phyloP scores from a whole-genome alignment of 2,888 invertebrate genomes.

The Labia minor region DNA sequence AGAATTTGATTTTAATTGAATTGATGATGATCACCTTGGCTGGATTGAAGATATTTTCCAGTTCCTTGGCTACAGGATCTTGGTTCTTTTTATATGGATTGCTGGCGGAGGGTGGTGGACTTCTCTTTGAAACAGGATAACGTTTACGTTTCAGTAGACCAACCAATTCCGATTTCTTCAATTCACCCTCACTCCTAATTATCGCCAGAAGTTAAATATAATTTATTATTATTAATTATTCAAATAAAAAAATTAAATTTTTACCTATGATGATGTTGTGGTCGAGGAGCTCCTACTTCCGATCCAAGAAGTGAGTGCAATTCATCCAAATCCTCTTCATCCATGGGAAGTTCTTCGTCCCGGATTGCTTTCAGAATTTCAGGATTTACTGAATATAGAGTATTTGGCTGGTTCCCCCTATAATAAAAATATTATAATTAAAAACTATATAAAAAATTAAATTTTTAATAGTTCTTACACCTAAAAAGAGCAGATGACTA shows the following conservation, averaged over 20 bases:
- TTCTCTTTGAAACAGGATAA: constrained; percentile 57
- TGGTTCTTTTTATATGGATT: neutral
- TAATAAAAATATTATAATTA: neutral
- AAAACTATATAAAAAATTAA: no score
- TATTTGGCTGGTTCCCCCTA: neutral
- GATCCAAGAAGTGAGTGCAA: neutral
- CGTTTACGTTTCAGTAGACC: constrained; percentile 38
- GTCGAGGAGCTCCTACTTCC: neutral
- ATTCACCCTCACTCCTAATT: neutral
- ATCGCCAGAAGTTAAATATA: no score
- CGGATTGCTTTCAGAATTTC: neutral
- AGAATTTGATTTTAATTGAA: no score
- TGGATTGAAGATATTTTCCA: neutral
- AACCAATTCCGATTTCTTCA: neutral
- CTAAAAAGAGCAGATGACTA: no score
- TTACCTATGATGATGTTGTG: neutral
- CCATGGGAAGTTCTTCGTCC: neutral
- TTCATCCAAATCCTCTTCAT: neutral
- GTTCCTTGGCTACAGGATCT: neutral
- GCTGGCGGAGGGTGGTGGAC: constrained; percentile 29
- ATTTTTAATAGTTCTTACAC: no score
- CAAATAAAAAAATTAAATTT: neutral
- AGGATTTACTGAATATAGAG: neutral
- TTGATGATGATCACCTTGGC: neutral
- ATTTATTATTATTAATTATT: no score